Evolutionary conservation across 1,140 invertebrate species (phyloP), one percentile per base, ranked within the genome.

Genomic region (Pteromalus puparum): DNA sequence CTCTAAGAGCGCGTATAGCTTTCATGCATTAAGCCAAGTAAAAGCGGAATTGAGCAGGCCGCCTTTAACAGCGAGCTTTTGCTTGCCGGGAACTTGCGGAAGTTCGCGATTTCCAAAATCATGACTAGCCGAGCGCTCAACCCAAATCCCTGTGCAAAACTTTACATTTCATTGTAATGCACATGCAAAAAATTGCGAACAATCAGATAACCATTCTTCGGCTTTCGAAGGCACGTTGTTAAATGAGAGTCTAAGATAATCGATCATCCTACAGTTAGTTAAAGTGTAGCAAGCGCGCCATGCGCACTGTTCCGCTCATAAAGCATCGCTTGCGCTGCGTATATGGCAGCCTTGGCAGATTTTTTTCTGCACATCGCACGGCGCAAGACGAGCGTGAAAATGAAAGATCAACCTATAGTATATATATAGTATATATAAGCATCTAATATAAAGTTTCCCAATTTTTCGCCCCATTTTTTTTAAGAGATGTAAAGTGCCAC

Each of bases 391-490:
- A 70, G 26, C 80, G 53, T 73, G 73, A 88, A 90, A 90, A 91
- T 89, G 87, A 90, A 90, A 89, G 88, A 84, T 88, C 79, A 88
- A 89, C n/a, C 88, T 90, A 88, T 90, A 91, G n/a, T n/a, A n/a
- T n/a, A n/a, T n/a, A n/a, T n/a, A n/a, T n/a, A n/a, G n/a, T n/a
- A n/a, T n/a, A n/a, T 90, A 88, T 89, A n/a, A 91, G 90, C 86
- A 88, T 90, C 89, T 90, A 89, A 88, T 91, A 91, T 87, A 89
- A 88, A 88, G 88, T 88, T 88, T n/a, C n/a, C n/a, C n/a, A n/a
- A n/a, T n/a, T n/a, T n/a, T n/a, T n/a, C n/a, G n/a, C n/a, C n/a
- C n/a, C 87, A 87, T 90, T 89, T 89, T 88, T 87, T 91, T 91
- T 91, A 91, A 86, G 87, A 75, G 77, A 84, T 90, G 87, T 91